Evolutionary conservation across 2,888 invertebrate species (phyloP).

Genomic region (Zaprionus obscuricornis): DNA sequence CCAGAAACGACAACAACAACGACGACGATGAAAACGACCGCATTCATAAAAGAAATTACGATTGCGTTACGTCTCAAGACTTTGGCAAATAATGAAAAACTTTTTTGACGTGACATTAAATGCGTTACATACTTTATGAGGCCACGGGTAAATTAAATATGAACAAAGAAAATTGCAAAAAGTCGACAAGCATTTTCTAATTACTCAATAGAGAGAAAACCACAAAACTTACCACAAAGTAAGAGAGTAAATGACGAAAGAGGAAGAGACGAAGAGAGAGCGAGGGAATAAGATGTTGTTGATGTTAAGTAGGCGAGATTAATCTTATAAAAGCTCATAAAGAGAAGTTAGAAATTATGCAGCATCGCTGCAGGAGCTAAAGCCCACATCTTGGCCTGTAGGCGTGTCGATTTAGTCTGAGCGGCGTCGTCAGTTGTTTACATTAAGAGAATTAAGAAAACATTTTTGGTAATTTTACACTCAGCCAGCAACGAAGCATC

Average conservation of each 20-base stretch:
- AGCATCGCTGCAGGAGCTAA: neutral
- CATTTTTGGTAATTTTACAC: conserved; percentile 57
- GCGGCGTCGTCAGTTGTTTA: conserved; percentile 13
- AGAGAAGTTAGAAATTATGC: conserved; percentile 42
- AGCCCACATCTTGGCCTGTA: conserved; percentile 8
- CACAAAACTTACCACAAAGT: neutral
- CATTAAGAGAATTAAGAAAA: conserved; percentile 48
- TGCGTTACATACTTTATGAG: conserved; percentile 29
- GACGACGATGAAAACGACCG: conserved; percentile 18
- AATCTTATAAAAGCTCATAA: conserved; percentile 51
- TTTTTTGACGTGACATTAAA: conserved; percentile 31
- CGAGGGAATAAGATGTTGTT: no score
- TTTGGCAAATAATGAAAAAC: conserved; percentile 57
- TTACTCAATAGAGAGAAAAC: conserved; percentile 36
- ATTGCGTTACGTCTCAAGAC: conserved; percentile 43
- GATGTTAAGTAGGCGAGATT: conserved; percentile 3
- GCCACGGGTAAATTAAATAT: conserved; percentile 1
- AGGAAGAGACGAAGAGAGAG: no score
- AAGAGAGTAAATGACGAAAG: no score
- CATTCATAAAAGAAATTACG: conserved; percentile 47
- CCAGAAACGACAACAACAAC: conserved; percentile 16
- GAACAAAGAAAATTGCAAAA: conserved; percentile 3
- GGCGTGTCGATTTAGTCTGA: neutral
- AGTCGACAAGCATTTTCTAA: conserved; percentile 30
- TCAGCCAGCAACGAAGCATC: conserved; percentile 37